Base-by-base conservation (phyloP, 2,113 vertebrate genomes). In the Bolborhynchus lineola region DNA sequence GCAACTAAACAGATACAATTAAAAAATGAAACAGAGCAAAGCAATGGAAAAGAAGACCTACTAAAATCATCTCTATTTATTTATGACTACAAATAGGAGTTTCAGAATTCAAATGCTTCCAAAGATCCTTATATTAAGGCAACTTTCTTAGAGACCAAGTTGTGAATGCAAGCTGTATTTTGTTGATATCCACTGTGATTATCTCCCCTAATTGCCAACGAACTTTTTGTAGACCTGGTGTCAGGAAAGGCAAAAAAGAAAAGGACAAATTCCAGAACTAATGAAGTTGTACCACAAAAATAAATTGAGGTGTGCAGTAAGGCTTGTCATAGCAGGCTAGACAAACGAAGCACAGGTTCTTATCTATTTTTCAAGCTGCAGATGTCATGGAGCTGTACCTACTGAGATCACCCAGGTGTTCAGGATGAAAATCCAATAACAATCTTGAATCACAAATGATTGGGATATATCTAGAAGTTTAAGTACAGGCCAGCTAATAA, bases 1-100 rank as follows among this genome's bases (percentile, higher is more conserved):
- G 53, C 9, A 69, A 31, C 4, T 19, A 69, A 86, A 16, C 3
- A 11, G 0, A 0, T 39, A 12, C 10, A 52, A 1, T 25, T 53
- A n/a, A 17, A 84, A 83, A 53, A 10, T 1, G n/a, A 42, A 65
- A 6, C 2, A 41, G 13, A 57, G 37, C 13, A 65, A 53, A 70
- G 5, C 4, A 70, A 33, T 8, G 10, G 17, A 64, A 79, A 79
- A 17, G 0, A 2, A 50, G 23, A 53, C 6, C 24, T 41, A 59
- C 4, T 39, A 31, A 62, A 89, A n/a, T 26, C 44, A 6, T 70
- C 10, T 49, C 17, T 41, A 16, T 41, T 52, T 26, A 6, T 23
- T 7, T 42, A 20, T 37, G 33, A 67, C 26, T 50, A 50, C 14
- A 42, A 67, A 55, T n/a, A 3, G 6, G 7, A 44, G 6, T 14